phyloP scores from a whole-genome alignment of 2,797 vertebrate genomes.

The Malacoctenus gilli region DNA sequence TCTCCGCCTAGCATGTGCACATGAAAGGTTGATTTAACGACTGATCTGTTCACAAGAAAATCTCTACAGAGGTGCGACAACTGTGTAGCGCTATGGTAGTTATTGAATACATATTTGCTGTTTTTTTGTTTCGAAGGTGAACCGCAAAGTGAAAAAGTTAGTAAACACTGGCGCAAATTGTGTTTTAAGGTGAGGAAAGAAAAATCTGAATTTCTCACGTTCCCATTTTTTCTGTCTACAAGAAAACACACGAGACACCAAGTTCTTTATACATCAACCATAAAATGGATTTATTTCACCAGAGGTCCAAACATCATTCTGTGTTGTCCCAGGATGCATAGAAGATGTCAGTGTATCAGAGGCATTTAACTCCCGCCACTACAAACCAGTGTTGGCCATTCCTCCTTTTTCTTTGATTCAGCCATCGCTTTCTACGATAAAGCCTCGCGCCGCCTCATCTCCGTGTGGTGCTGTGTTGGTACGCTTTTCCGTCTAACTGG shows the following conservation, averaged over 20 bases:
- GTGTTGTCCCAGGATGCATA: constrained; percentile 76
- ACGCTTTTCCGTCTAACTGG: constrained; percentile 58
- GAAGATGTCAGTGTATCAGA: constrained; percentile 71
- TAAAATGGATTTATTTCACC: constrained; percentile 75
- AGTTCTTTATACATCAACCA: constrained; percentile 69
- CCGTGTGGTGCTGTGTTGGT: constrained; percentile 58
- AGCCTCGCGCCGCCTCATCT: constrained; percentile 32
- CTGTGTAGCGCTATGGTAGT: too few relatives aligned
- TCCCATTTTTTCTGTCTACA: background rate
- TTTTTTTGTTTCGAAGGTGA: too few relatives aligned
- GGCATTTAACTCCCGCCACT: constrained; percentile 61
- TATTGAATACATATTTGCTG: too few relatives aligned
- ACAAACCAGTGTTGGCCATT: constrained; percentile 69
- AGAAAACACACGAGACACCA: constrained; percentile 32
- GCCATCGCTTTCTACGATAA: constrained; percentile 51
- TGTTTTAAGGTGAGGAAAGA: too few relatives aligned
- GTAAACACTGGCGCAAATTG: too few relatives aligned
- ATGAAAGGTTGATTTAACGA: too few relatives aligned
- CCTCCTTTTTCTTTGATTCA: constrained; percentile 43
- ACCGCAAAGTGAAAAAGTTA: too few relatives aligned
- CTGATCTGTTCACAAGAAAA: too few relatives aligned
- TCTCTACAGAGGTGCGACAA: too few relatives aligned
- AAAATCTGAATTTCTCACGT: background rate
- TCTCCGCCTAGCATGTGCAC: too few relatives aligned
- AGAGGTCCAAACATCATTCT: constrained; percentile 74